Conservation (phyloP, 2,888 invertebrate genomes). For the Helleia helle region DNA sequence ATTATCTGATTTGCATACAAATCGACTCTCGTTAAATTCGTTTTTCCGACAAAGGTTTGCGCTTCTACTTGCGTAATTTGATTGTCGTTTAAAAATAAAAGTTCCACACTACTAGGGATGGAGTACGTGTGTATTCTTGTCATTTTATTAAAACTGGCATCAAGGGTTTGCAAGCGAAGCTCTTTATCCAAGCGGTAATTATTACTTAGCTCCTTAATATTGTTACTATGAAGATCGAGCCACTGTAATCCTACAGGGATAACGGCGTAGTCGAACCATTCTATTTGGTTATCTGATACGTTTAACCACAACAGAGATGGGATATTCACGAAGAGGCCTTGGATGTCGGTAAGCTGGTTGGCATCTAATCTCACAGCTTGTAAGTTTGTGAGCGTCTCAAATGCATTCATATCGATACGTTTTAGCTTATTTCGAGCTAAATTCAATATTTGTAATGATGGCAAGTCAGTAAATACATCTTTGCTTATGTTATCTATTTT, state of each 20-base stretch:
- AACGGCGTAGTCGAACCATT: slow-evolving; percentile 90
- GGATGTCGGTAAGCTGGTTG: slow-evolving; percentile 87
- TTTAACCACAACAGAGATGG: slow-evolving; percentile 90
- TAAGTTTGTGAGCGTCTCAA: slow-evolving; percentile 84
- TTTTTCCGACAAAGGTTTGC: slow-evolving; percentile 91
- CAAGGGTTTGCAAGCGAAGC: slow-evolving; percentile 85
- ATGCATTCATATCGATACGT: slow-evolving; percentile 85
- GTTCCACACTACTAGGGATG: slow-evolving; percentile 88
- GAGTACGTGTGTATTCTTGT: slow-evolving; percentile 82
- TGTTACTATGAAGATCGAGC: slow-evolving; percentile 93
- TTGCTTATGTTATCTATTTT: slow-evolving; percentile 86
- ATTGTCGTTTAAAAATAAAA: slow-evolving; percentile 92
- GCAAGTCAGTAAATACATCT: slow-evolving; percentile 84
- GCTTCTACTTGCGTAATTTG: slow-evolving; percentile 88
- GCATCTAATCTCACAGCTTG: slow-evolving; percentile 91
- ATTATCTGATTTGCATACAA: slow-evolving; percentile 94
- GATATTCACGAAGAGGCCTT: slow-evolving; percentile 87
- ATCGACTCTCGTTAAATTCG: slow-evolving; percentile 91
- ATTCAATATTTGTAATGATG: slow-evolving; percentile 88
- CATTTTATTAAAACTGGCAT: slow-evolving; percentile 93
- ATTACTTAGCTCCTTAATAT: slow-evolving; percentile 84
- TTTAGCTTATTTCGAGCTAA: slow-evolving; percentile 89
- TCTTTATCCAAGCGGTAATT: slow-evolving; percentile 80
- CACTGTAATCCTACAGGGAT: slow-evolving; percentile 88
- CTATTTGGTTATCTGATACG: slow-evolving; percentile 91